A percentile compares a stretch with the other conserved stretches of the same genome.
These are phyloP conservation scores for Bombus polaris DNA, from an alignment of 1,140 invertebrate species.

Conservation along the genomic window DNA sequence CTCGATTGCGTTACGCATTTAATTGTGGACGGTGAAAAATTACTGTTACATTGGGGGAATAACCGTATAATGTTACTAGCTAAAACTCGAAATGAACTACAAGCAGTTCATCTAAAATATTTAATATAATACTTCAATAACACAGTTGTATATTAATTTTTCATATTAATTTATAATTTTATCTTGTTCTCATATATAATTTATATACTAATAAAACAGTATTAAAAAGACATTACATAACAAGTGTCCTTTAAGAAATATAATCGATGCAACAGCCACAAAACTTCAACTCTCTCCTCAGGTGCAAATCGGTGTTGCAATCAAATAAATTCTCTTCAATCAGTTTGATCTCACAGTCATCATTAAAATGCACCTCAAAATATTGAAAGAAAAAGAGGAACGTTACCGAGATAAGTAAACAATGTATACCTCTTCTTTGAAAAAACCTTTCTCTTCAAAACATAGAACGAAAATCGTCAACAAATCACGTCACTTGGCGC, in stretches of 20 bases:
- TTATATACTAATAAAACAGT: not conserved
- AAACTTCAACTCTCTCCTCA: not conserved
- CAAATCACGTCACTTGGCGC: constrained; percentile 4
- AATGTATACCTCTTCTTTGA: not conserved
- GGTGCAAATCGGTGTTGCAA: not conserved
- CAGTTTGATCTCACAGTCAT: not conserved
- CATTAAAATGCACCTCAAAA: not conserved
- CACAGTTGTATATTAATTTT: not conserved
- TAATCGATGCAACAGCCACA: not conserved
- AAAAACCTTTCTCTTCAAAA: not conserved
- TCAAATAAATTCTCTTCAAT: not conserved
- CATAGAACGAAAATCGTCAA: not conserved
- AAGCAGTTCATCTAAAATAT: no score
- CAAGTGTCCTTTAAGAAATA: not conserved
- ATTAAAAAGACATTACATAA: not conserved
- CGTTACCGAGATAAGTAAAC: not conserved
- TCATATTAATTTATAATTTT: not conserved
- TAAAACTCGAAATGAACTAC: no score
- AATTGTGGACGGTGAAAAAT: no score
- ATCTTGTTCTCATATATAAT: not conserved
- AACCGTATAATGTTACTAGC: no score
- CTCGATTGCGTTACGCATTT: no score
- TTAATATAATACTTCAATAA: no score
- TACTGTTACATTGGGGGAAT: no score
- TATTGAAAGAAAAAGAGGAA: not conserved